Percentiles rank a stretch among this genome's conserved stretches.
phyloP scores from a whole-genome alignment of 2,797 vertebrate genomes.

The Artibeus jamaicensis region DNA sequence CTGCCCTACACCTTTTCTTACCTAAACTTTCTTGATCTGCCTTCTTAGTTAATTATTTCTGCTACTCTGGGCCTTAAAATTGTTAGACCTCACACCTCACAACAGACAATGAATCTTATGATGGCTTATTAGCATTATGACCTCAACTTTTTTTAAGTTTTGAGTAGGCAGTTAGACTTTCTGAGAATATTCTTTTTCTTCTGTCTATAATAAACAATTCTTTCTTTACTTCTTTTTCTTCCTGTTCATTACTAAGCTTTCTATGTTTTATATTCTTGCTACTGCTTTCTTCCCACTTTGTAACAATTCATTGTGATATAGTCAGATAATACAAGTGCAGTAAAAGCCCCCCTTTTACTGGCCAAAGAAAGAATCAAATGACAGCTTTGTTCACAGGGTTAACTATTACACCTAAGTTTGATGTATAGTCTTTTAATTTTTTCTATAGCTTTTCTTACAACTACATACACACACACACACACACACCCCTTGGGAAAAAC shows the following conservation, averaged over 20 bases:
- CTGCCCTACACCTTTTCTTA: not conserved
- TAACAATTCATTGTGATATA: not conserved
- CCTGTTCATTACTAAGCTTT: not conserved
- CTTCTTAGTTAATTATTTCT: not conserved
- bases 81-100: not conserved
- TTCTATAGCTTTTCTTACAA: not conserved
- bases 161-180: not conserved
- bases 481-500: not conserved
- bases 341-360: not conserved
- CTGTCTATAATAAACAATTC: not conserved
- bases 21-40: not conserved
- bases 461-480: not conserved
- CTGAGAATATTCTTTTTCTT: not conserved
- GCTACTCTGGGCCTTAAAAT: not conserved
- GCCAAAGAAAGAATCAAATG: not conserved
- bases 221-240: not conserved
- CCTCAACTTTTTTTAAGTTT: not conserved
- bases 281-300: not conserved
- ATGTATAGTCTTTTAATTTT: not conserved
- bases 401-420: not conserved
- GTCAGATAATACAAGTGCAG: not conserved
- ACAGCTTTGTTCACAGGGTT: not conserved
- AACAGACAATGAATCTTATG: not conserved
- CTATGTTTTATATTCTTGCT: slow-evolving; percentile 9
- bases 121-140: not conserved